A percentile compares a stretch with the other conserved stretches of the same genome.
Evolutionary conservation across 2,888 invertebrate species (phyloP).

Genomic region (Crossocerus cetratus): DNA sequence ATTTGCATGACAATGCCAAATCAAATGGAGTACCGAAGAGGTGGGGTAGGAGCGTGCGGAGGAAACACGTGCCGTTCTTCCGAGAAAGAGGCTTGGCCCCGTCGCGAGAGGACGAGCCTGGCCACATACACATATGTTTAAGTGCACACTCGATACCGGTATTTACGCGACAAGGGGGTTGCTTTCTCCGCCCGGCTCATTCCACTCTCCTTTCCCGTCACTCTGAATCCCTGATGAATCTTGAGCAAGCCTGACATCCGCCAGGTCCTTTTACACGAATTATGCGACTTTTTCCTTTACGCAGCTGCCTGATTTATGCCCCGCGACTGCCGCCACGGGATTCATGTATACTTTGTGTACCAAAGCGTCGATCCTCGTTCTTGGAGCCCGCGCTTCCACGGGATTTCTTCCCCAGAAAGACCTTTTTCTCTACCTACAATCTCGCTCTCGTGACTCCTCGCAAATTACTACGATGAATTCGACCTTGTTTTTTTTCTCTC

Average conservation of each 20-base stretch:
- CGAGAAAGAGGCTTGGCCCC: slow-evolving; percentile 51
- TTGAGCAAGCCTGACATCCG: slow-evolving; percentile 13
- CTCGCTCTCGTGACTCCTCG: too few relatives aligned
- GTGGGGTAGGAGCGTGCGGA: slow-evolving; percentile 6
- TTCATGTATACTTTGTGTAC: too few relatives aligned
- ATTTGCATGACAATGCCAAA: slow-evolving; percentile 69
- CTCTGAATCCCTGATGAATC: slow-evolving; percentile 34
- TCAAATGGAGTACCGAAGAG: slow-evolving; percentile 44
- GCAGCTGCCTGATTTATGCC: slow-evolving; percentile 50
- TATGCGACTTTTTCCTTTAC: background rate
- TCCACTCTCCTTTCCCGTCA: slow-evolving; percentile 10
- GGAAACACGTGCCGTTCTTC: slow-evolving; percentile 26
- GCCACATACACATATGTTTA: slow-evolving; percentile 35
- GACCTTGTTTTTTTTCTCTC: slow-evolving; percentile 30
- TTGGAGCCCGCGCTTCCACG: slow-evolving; percentile 24
- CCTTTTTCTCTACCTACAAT: too few relatives aligned
- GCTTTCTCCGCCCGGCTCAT: slow-evolving; percentile 28
- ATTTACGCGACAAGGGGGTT: slow-evolving; percentile 44
- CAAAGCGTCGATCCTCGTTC: slow-evolving; percentile 31
- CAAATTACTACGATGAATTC: slow-evolving; percentile 29
- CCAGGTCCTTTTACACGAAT: slow-evolving; percentile 1
- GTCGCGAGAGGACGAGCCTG: slow-evolving; percentile 3
- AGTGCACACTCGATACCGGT: slow-evolving; percentile 43
- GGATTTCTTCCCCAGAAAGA: background rate
- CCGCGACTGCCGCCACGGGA: slow-evolving; percentile 10